Evolutionary conservation across 2,113 vertebrate species (phyloP).

Genomic region (Balaenoptera acutorostrata): DNA sequence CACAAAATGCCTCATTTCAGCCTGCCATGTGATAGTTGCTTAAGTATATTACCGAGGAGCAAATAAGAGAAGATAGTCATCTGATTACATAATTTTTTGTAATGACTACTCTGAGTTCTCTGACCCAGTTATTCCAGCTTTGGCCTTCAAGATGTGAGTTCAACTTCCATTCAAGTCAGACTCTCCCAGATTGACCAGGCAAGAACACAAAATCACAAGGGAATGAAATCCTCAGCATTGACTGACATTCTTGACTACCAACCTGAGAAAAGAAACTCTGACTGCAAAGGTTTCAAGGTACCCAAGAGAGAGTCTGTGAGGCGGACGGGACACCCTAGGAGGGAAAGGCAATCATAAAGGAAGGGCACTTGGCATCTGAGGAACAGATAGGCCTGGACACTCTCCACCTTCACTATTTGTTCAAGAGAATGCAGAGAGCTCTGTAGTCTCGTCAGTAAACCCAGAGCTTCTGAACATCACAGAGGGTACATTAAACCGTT

Average conservation of each 20-base stretch:
- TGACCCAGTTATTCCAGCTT: not conserved
- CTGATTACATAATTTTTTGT: not conserved
- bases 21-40: not conserved
- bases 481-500: not conserved
- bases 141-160: not conserved
- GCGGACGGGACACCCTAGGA: not conserved
- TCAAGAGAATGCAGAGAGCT: not conserved
- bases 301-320: not conserved
- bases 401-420: not conserved
- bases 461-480: not conserved
- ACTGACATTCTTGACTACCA: not conserved
- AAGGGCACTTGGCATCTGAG: not conserved
- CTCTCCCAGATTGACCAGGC: not conserved
- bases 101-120: not conserved
- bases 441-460: not conserved
- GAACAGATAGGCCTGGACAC: not conserved
- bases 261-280: slow-evolving; percentile 7
- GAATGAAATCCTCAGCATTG: not conserved
- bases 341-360: not conserved
- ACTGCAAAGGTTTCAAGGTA: not conserved
- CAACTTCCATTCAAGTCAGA: not conserved
- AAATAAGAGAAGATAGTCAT: slow-evolving; percentile 1
- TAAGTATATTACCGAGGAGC: slow-evolving; percentile 24
- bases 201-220: not conserved
- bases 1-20: not conserved